Percentiles rank a stretch among this genome's conserved stretches.
These are phyloP conservation scores for Campoplex nolae DNA, from an alignment of 2,888 invertebrate genomes.

Conservation along the genomic window DNA sequence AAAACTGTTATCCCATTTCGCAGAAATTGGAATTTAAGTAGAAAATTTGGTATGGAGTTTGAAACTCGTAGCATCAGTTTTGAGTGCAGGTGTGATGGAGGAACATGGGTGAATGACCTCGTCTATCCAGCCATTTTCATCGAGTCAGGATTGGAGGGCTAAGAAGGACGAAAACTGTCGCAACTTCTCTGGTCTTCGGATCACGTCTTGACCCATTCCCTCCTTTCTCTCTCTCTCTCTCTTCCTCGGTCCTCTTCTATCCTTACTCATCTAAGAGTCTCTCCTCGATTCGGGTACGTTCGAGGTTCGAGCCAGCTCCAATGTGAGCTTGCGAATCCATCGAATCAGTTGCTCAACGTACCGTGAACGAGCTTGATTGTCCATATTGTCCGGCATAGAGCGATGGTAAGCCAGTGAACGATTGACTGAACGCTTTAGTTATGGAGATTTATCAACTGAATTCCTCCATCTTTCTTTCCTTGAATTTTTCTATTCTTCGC, in stretches of 20 bases:
- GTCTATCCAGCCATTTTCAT: constrained; percentile 59
- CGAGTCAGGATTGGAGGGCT: constrained; percentile 79
- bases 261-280: constrained; percentile 18
- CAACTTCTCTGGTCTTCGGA: constrained; percentile 81
- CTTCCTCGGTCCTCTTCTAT: constrained; percentile 35
- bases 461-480: constrained; percentile 40
- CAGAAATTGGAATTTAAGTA: background rate
- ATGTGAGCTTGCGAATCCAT: constrained; percentile 71
- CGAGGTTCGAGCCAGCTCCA: constrained; percentile 38
- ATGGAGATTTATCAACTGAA: constrained; percentile 77
- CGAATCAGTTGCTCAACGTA: constrained; percentile 76
- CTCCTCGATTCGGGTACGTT: constrained; percentile 50
- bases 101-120: constrained; percentile 11
- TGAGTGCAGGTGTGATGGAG: constrained; percentile 27
- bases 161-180: constrained; percentile 79
- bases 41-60: constrained; percentile 7
- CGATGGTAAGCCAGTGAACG: constrained; percentile 35
- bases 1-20: background rate
- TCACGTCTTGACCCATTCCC: constrained; percentile 81
- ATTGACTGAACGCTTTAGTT: constrained; percentile 71
- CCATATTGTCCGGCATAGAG: constrained; percentile 80
- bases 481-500: background rate
- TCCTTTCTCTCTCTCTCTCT: background rate
- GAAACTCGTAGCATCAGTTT: background rate
- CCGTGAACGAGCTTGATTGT: constrained; percentile 83